These are phyloP conservation scores for Choreutis nemorana DNA, from an alignment of 2,888 invertebrate species.

Conservation along the genomic window DNA sequence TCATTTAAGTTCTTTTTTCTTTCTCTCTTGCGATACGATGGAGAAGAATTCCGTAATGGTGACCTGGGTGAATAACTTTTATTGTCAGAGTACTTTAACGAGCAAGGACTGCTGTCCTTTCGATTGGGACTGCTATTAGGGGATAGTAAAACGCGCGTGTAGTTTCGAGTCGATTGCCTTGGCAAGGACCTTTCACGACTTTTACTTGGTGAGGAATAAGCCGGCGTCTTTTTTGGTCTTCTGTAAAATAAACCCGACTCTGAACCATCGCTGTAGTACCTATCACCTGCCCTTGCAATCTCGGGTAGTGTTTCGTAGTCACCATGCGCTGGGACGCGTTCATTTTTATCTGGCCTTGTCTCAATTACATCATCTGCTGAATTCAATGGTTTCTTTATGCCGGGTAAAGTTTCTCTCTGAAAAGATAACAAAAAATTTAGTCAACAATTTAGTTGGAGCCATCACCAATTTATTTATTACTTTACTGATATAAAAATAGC, in stretches of 20 bases:
- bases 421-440: constrained; percentile 18
- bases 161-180: constrained; percentile 33
- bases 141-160: constrained; percentile 48
- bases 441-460: too few species aligned
- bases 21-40: constrained; percentile 35
- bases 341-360: not conserved
- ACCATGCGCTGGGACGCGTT: too few species aligned
- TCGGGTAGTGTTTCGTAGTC: constrained; percentile 39
- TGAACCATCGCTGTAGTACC: constrained; percentile 41
- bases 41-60: constrained; percentile 20
- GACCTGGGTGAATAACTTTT: constrained; percentile 31
- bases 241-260: constrained; percentile 53
- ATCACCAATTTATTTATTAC: too few species aligned
- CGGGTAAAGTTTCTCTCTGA: constrained; percentile 32
- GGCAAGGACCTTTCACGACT: constrained; percentile 12
- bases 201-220: constrained; percentile 9
- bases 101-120: too few species aligned
- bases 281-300: constrained; percentile 31
- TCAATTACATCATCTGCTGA: constrained; percentile 8
- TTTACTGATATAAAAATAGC: too few species aligned
- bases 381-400: constrained; percentile 11
- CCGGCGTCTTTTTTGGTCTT: constrained; percentile 36
- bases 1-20: constrained; percentile 32
- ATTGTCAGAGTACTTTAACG: constrained; percentile 21
- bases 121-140: too few species aligned